phyloP scores from a whole-genome alignment of 2,797 vertebrate species.

The Dryobates pubescens region DNA sequence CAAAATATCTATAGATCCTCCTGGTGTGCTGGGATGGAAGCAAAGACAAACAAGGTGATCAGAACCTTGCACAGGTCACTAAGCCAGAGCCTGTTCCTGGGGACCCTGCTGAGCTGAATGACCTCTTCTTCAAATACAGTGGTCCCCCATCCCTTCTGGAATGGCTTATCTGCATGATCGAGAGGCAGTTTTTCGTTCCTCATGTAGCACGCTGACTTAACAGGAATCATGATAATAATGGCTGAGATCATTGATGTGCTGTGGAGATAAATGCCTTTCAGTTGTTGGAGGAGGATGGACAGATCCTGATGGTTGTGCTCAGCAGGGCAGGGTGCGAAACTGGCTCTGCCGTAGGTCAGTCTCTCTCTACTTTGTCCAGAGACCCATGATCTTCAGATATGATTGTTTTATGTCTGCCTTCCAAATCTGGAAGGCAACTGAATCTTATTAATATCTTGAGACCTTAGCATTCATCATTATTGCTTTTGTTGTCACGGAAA shows the following conservation, averaged over 20 bases:
- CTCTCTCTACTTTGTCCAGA: neutral
- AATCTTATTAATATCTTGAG: neutral
- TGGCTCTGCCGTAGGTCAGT: neutral
- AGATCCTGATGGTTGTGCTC: neutral
- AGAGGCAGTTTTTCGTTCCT: neutral
- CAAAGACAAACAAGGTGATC: neutral
- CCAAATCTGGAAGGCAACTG: neutral
- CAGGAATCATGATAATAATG: neutral
- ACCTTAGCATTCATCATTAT: neutral
- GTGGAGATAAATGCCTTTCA: neutral
- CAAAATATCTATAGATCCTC: neutral
- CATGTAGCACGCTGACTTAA: neutral
- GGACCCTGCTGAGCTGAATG: neutral
- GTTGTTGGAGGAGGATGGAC: neutral
- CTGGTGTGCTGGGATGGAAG: neutral
- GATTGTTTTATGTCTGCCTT: neutral
- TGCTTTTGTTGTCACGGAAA: neutral
- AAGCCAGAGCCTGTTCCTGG: neutral
- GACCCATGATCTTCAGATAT: accelerated
- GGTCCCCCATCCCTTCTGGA: neutral
- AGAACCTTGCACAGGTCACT: neutral
- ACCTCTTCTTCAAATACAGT: neutral
- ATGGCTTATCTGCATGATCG: neutral
- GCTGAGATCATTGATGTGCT: neutral
- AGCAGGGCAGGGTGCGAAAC: neutral